Evolutionary conservation across 1,140 invertebrate species (phyloP).

Genomic region (Zaprionus davidi): DNA sequence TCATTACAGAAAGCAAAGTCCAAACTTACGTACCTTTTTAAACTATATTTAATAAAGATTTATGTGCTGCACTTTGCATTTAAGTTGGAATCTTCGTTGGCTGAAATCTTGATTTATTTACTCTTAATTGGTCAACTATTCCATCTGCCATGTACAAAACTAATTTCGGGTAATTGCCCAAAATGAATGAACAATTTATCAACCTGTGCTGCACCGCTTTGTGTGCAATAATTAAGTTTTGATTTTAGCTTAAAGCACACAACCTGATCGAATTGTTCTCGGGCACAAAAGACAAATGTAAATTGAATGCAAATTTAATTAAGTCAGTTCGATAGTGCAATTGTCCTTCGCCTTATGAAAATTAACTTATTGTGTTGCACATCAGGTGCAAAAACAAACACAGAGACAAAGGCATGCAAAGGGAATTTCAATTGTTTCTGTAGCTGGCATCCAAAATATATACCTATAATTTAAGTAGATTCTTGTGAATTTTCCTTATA

Average conservation of each 20-base stretch:
- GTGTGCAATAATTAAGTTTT: slow-evolving; percentile 11
- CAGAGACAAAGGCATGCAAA: not conserved
- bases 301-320: slow-evolving; percentile 42
- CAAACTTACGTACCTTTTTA: not conserved
- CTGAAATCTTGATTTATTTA: not conserved
- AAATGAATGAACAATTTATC: slow-evolving; percentile 1
- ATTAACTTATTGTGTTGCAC: slow-evolving; percentile 9
- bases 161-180: slow-evolving; percentile 17
- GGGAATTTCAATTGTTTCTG: not conserved
- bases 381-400: not conserved
- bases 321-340: slow-evolving; percentile 22
- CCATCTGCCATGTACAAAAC: not conserved
- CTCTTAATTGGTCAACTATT: not conserved
- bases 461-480: not conserved
- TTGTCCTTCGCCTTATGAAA: slow-evolving; percentile 11
- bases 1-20: not conserved
- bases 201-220: not conserved
- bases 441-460: not conserved
- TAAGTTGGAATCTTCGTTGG: not conserved
- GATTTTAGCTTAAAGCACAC: slow-evolving; percentile 24
- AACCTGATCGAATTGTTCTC: not conserved
- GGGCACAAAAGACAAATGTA: slow-evolving; percentile 28
- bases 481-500: not conserved
- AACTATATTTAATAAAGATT: not conserved
- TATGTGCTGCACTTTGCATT: not conserved